Base-by-base conservation (phyloP, 37 sponge, comb jelly and placozoan genomes). In the Chondrosia reniformis region DNA sequence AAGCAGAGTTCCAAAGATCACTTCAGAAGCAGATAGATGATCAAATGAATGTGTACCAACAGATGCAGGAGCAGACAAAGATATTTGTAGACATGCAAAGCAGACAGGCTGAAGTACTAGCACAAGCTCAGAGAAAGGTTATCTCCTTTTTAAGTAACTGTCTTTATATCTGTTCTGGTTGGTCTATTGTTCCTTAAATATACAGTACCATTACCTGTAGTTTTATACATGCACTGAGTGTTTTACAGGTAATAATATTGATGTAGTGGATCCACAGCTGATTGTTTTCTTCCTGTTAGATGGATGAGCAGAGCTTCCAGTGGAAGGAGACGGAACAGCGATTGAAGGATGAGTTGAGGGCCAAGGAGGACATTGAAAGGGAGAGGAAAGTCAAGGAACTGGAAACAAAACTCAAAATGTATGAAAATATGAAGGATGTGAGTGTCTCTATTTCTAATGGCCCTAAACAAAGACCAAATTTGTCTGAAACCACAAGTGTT, bases 351-450 rank as follows among this genome's bases (percentile, higher is more conserved):
- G 44, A 69, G 22, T n/a, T 69, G 44, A n/a, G 24, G 10, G 19
- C 42, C 2, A 41, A 25, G 22, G 72, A 69, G 22, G 72, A 69
- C 1, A 21, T 40, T 21, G 72, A 69, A 25, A 69, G 24, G 43
- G 72, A 69, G n/a, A 41, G 43, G 42, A 69, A 69, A 40, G 22
- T 69, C 10, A 19, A 69, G 22, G 72, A 69, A 7, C 72, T 69
- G 9, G 72, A 69, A 39, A 36, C 42, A 44, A 69, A 69, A 25
- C 44, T 69, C n/a, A 69, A 69, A 39, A 69, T 69, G 72, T 69
- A 69, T 40, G 72, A 69, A 44, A 44, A 69, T 21, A 69, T 69
- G 72, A 69, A 69, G 42, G 21, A 37, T 41, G 72, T 69, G 4
- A 40, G 72, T 4, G 8, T 56, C n/a, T n/a, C n/a, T n/a, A n/a